Evolutionary conservation across 2,888 invertebrate genomes (phyloP).

Genomic region (Sphaerophoria rueppellii): DNA sequence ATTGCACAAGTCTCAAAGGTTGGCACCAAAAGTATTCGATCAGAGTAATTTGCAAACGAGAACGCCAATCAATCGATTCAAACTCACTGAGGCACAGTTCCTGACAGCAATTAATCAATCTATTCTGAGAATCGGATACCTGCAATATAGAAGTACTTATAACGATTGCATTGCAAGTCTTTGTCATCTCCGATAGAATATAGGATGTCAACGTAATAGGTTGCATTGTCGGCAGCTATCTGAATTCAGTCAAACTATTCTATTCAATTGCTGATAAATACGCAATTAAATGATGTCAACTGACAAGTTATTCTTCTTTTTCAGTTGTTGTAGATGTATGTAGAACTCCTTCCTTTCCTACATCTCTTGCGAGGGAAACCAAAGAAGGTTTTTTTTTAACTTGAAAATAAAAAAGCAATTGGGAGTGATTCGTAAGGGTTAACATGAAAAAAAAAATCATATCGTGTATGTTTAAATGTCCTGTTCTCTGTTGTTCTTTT

Average conservation of each 20-base stretch:
- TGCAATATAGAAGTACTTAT: conserved; percentile 2
- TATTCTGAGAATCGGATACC: conserved; percentile 45
- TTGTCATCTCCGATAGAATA: not conserved
- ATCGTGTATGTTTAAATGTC: too few relatives aligned
- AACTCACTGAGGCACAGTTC: conserved; percentile 55
- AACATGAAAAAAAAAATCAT: too few relatives aligned
- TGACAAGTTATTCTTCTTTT: conserved; percentile 9
- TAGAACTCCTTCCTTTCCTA: too few relatives aligned
- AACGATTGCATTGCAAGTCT: conserved; percentile 15
- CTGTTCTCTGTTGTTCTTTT: conserved; percentile 1
- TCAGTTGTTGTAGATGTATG: too few relatives aligned
- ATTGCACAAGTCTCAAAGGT: conserved; percentile 1
- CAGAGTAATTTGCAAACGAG: conserved; percentile 25
- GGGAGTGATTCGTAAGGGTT: too few relatives aligned
- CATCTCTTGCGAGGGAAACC: too few relatives aligned
- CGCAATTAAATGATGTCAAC: conserved; percentile 37
- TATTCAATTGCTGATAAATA: conserved; percentile 35
- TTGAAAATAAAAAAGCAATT: too few relatives aligned
- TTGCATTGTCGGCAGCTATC: not conserved
- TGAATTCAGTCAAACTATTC: conserved; percentile 7
- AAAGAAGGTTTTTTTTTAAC: too few relatives aligned
- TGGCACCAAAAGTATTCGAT: conserved; percentile 50
- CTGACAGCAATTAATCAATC: conserved; percentile 54
- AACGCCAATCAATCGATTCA: conserved; percentile 43
- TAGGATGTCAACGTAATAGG: conserved; percentile 28